phyloP scores from a whole-genome alignment of 2,888 invertebrate genomes.

The Drosophila leonis region DNA sequence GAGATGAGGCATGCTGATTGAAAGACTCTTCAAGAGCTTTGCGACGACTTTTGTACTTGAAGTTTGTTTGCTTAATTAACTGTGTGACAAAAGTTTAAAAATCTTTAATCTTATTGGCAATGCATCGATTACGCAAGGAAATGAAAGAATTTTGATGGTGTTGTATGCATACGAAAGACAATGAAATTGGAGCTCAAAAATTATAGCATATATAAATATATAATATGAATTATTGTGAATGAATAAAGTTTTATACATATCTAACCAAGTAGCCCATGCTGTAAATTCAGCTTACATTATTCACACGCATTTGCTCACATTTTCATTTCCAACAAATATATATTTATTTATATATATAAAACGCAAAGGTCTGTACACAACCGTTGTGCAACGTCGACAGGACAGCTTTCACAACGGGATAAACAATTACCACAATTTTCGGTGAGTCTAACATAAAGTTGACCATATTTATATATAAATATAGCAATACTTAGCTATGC shows the following conservation, averaged over 20 bases:
- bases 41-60: slow-evolving; percentile 6
- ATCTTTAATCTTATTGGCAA: neutral
- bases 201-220: neutral
- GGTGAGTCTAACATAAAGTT: slow-evolving; percentile 25
- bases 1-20: slow-evolving; percentile 47
- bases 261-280: slow-evolving; percentile 25
- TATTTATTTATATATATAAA: slow-evolving; percentile 17
- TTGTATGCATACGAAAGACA: neutral
- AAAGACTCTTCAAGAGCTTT: slow-evolving; percentile 29
- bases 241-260: neutral
- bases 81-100: slow-evolving; percentile 14
- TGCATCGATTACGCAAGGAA: neutral
- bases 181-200: neutral
- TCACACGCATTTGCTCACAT: slow-evolving; percentile 31
- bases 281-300: slow-evolving; percentile 23
- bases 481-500: no score
- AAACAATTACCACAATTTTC: neutral
- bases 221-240: neutral
- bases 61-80: slow-evolving; percentile 43
- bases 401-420: neutral
- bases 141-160: neutral
- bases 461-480: neutral
- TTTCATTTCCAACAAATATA: slow-evolving; percentile 17
- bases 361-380: slow-evolving; percentile 22
- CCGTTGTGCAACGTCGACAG: neutral